These are phyloP conservation scores for Fistularia tabacaria DNA, from an alignment of 2,797 vertebrate species.

Conservation along the genomic window DNA sequence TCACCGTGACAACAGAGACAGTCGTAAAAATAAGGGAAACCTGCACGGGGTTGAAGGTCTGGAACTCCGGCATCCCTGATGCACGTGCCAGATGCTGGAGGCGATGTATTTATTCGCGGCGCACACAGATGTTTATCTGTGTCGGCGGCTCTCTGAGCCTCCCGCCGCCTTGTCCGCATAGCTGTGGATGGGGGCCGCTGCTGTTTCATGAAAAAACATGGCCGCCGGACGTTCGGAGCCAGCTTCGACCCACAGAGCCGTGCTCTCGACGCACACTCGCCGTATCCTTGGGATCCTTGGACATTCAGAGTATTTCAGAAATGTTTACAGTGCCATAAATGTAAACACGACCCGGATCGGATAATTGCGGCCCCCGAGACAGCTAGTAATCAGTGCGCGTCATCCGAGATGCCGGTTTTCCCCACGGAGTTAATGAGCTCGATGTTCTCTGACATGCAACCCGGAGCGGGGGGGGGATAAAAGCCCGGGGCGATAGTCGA, in stretches of 20 bases:
- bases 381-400: too few relatives aligned
- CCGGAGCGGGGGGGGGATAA: too few relatives aligned
- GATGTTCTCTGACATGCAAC: too few relatives aligned
- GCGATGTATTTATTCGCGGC: slow-evolving; percentile 56
- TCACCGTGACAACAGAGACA: slow-evolving; percentile 19
- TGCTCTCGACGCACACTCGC: too few relatives aligned
- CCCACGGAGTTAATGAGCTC: too few relatives aligned
- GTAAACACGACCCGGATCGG: too few relatives aligned
- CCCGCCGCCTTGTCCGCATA: slow-evolving; percentile 34
- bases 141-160: slow-evolving; percentile 44
- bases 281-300: too few relatives aligned
- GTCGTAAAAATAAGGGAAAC: slow-evolving; percentile 2
- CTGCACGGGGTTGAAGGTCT: neutral
- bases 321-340: too few relatives aligned
- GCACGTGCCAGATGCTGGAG: slow-evolving; percentile 47
- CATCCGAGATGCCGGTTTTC: too few relatives aligned
- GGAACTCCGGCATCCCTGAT: slow-evolving; percentile 17
- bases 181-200: slow-evolving; percentile 30
- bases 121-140: slow-evolving; percentile 47
- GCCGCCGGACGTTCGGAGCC: neutral
- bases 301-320: too few relatives aligned
- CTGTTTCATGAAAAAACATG: neutral
- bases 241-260: slow-evolving; percentile 5
- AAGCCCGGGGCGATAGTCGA: too few relatives aligned
- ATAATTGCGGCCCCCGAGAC: too few relatives aligned